Base-by-base conservation (phyloP, 23 tunicate genomes). In the Trididemnum miniatum region DNA sequence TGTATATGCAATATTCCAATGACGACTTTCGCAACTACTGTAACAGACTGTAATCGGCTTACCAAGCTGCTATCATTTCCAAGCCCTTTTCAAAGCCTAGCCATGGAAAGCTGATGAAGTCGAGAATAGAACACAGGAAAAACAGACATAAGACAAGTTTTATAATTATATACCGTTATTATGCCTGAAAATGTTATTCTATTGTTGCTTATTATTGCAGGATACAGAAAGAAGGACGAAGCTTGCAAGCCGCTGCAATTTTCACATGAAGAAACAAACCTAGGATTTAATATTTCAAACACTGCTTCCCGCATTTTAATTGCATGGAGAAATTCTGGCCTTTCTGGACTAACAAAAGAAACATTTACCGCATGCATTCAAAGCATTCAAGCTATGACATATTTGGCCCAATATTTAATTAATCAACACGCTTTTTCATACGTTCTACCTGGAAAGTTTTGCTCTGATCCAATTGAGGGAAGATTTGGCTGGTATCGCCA, bases 281-380 rank as follows among this genome's bases (percentile, higher is more conserved):
- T 44, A 15, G 54, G 54, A 44, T 44, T 44, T 9, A 44, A 44
- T 44, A 44, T 44, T 44, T 44, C 15, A 44, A 44, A 44, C 54
- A 44, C 54, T 44, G 54, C 54, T 44, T 44, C 54, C 54, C 54
- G 54, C 54, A 44, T 44, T 44, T 44, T 44, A 44, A 44, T 44
- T 44, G 9, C 54, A 62, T 62, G 67, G 67, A 62, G 29, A 18
- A 18, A 12, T 9, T 49, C 57, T 9, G 57, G 57, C 12, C 57
- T 9, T 9, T 18, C 28, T 23, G 69, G 79, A n/a, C 79, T 74
- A n/a, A 74, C 79, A 12, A n/a, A 38, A 2, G 79, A 74, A 39
- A 74, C 79, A 39, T 74, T 74, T 28, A 38, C 59, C 2, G 79
- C 79, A 12, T 74, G 79, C 60, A 74, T 39, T 40, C 79, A 74